phyloP scores from a whole-genome alignment of 2,888 invertebrate genomes.

The Drosophila bunnanda region DNA sequence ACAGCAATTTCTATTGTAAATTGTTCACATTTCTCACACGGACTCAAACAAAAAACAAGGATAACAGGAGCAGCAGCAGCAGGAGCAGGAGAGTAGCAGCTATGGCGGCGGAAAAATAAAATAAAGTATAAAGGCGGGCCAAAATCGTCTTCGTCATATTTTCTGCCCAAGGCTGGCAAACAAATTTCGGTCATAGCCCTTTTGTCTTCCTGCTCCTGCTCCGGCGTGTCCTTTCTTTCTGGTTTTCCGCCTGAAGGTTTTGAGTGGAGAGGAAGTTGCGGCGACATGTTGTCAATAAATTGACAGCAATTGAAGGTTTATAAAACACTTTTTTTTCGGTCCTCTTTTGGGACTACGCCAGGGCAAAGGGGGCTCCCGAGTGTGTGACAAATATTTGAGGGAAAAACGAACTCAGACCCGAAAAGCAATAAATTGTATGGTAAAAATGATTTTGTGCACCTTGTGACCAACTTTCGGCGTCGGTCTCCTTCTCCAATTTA shows the following conservation, averaged over 20 bases:
- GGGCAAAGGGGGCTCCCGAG: conserved; percentile 10
- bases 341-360: conserved; percentile 9
- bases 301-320: conserved; percentile 81
- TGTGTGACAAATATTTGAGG: conserved; percentile 63
- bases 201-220: conserved; percentile 36
- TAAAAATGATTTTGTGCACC: conserved; percentile 75
- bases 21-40: conserved; percentile 71
- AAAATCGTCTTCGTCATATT: conserved; percentile 50
- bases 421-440: conserved; percentile 77
- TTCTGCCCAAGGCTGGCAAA: conserved; percentile 66
- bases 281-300: conserved; percentile 80
- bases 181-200: conserved; percentile 62
- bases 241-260: conserved; percentile 56
- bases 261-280: conserved; percentile 56
- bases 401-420: conserved; percentile 44
- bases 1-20: conserved; percentile 76
- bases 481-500: background rate
- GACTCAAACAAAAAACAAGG: conserved; percentile 42
- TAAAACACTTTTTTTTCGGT: conserved; percentile 70
- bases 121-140: conserved; percentile 29
- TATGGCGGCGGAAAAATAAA: conserved; percentile 11
- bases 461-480: conserved; percentile 31
- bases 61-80: background rate
- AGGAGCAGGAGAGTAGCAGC: conserved; percentile 7
- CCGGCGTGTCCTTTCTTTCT: background rate